Conservation (phyloP, 2,113 vertebrate species). For the Mystacornis crossleyi region DNA sequence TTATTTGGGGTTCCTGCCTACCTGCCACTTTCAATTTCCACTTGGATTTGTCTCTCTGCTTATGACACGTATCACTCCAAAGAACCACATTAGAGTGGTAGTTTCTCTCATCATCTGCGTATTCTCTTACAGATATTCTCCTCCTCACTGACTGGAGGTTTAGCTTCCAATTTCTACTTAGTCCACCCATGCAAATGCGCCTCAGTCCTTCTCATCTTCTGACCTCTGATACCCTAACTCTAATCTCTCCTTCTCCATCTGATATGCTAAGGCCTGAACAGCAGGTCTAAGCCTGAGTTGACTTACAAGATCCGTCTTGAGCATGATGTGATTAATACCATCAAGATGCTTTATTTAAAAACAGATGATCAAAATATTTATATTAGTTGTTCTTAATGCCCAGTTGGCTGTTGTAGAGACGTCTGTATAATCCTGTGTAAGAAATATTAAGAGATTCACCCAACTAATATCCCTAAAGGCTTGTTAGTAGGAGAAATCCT, state of each 20-base stretch:
- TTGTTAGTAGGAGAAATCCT: neutral
- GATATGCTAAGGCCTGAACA: neutral
- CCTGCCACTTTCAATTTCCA: neutral
- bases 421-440: neutral
- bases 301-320: neutral
- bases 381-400: neutral
- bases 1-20: neutral
- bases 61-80: neutral
- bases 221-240: neutral
- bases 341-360: neutral
- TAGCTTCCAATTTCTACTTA: neutral
- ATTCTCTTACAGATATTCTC: neutral
- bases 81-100: neutral
- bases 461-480: neutral
- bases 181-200: rapidly evolving
- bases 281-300: neutral
- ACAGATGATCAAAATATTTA: neutral
- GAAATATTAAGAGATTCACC: neutral
- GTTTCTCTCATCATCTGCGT: neutral
- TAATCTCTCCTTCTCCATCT: neutral
- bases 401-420: neutral
- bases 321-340: neutral
- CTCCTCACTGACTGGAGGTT: neutral
- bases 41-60: neutral
- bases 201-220: neutral